Conservation (phyloP, 2,888 invertebrate species). For the Pseudanteris insignis region DNA sequence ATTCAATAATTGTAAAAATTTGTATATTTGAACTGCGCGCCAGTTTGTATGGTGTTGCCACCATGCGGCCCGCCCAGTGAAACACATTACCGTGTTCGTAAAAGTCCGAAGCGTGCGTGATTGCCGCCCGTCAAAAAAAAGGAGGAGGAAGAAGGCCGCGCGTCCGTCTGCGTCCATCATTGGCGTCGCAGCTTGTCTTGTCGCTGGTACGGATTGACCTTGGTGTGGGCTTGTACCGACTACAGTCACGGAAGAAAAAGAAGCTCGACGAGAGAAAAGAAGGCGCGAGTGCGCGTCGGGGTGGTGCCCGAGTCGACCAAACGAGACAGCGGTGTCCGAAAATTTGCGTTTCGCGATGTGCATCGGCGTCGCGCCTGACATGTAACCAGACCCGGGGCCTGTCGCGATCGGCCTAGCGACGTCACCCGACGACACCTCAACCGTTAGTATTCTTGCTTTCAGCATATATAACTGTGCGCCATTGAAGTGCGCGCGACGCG, state of each 20-base stretch:
- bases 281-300: constrained; percentile 16
- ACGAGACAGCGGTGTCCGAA: constrained; percentile 4
- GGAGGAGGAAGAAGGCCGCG: constrained; percentile 1
- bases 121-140: background rate
- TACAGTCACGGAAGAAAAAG: constrained; percentile 19
- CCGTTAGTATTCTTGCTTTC: background rate
- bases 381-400: constrained; percentile 3
- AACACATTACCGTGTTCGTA: background rate
- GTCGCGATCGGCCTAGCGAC: constrained; percentile 1
- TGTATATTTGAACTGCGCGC: too few relatives aligned
- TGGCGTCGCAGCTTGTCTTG: constrained; percentile 19
- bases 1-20: too few relatives aligned
- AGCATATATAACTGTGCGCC: constrained; percentile 5
- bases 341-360: background rate
- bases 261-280: constrained; percentile 8
- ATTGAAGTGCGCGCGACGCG: constrained; percentile 3
- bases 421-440: background rate
- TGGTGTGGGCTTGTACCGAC: constrained; percentile 5
- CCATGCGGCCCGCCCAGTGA: too few relatives aligned
- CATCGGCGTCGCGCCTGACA: constrained; percentile 10
- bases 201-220: constrained; percentile 8
- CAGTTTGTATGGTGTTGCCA: too few relatives aligned
- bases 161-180: constrained; percentile 18
- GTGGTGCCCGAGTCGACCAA: constrained; percentile 5
- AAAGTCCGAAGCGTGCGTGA: constrained; percentile 2